A percentile compares a stretch with the other conserved stretches of the same genome.
These are phyloP conservation scores for Phaenicophaeus curvirostris DNA, from an alignment of 2,797 vertebrate species.

Conservation along the genomic window DNA sequence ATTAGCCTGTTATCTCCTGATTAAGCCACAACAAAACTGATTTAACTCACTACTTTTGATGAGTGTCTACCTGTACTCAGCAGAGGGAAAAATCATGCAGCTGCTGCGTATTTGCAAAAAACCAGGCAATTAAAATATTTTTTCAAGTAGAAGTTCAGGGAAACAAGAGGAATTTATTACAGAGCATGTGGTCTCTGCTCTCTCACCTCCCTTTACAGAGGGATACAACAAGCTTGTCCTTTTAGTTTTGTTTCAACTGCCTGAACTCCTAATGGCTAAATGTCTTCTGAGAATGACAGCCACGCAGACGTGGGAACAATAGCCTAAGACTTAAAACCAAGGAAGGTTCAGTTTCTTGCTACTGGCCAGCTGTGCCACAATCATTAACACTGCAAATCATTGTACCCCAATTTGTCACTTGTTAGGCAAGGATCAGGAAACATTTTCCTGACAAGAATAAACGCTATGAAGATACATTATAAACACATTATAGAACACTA, in stretches of 20 bases:
- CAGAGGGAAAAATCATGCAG: not conserved
- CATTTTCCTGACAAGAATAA: not conserved
- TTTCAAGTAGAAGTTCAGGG: not conserved
- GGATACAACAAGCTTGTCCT: not conserved
- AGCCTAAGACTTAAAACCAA: not conserved
- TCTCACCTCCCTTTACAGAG: not conserved
- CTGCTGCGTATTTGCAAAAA: not conserved
- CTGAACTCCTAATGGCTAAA: not conserved
- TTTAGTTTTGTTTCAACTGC: not conserved
- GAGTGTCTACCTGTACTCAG: not conserved
- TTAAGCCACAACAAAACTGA: too few relatives aligned
- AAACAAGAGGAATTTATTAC: not conserved
- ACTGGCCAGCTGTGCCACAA: not conserved
- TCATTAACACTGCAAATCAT: not conserved
- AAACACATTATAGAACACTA: not conserved
- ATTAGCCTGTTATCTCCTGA: not conserved
- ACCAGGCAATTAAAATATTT: not conserved
- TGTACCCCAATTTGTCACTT: not conserved
- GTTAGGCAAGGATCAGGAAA: not conserved
- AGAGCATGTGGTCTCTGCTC: not conserved
- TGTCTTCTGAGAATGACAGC: not conserved
- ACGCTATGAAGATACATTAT: not conserved
- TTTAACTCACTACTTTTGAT: not conserved
- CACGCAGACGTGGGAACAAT: fast-evolving
- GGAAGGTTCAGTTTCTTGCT: not conserved